Evolutionary conservation across 1,140 invertebrate species (phyloP).

Genomic region (Littorina saxatilis): DNA sequence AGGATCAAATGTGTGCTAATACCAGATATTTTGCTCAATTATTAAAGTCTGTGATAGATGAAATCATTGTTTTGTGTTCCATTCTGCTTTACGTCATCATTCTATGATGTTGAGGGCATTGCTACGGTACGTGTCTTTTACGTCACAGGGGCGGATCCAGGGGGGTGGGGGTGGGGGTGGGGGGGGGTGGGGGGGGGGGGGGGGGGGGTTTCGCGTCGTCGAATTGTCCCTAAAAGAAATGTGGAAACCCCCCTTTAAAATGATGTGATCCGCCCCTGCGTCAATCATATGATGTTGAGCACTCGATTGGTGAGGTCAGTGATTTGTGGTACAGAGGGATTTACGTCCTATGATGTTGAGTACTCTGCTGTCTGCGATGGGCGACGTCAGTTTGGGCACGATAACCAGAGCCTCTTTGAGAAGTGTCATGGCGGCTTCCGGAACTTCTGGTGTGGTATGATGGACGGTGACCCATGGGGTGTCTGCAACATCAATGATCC

Average conservation of each 20-base stretch:
- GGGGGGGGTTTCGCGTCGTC: neutral
- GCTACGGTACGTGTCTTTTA: neutral
- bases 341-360: neutral
- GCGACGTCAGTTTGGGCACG: neutral
- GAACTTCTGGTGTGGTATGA: constrained; percentile 32
- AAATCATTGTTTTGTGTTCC: no score
- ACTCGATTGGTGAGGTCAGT: no score
- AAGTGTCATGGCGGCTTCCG: neutral
- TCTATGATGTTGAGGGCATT: no score
- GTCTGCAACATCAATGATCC: constrained; percentile 34
- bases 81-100: no score
- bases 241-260: neutral
- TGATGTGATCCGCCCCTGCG: neutral
- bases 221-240: neutral
- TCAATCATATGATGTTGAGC: neutral
- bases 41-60: no score
- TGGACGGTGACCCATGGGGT: constrained; percentile 50
- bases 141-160: neutral
- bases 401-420: constrained; percentile 26
- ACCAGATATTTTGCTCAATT: no score
- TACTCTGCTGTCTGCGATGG: constrained; percentile 4
- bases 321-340: neutral
- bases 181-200: no score
- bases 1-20: no score
- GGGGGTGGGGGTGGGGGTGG: no score